phyloP scores from a whole-genome alignment of 2,888 invertebrate genomes.

The Hirtodrosophila cameraria region DNA sequence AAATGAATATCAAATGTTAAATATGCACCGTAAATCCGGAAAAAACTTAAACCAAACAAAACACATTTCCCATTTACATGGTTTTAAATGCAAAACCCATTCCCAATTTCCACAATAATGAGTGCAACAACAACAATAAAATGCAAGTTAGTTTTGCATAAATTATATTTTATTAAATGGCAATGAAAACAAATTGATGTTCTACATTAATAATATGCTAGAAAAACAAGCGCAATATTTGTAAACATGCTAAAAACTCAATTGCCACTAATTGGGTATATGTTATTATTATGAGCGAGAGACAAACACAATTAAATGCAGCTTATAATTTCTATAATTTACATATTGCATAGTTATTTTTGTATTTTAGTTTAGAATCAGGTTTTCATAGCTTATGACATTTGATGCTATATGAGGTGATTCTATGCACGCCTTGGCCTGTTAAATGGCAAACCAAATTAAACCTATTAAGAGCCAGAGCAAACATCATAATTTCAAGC shows the following conservation, averaged over 20 bases:
- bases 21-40: no score
- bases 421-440: slow-evolving; percentile 18
- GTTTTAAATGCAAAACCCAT: background rate
- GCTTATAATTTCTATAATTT: slow-evolving; percentile 26
- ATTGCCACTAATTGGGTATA: slow-evolving; percentile 19
- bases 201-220: slow-evolving; percentile 46
- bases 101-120: no score
- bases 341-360: slow-evolving; percentile 8
- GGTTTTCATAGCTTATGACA: no score
- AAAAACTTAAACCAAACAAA: background rate
- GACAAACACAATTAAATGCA: slow-evolving; percentile 26
- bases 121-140: slow-evolving; percentile 4
- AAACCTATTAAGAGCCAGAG: slow-evolving; percentile 40
- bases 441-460: slow-evolving; percentile 14
- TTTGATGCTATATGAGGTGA: slow-evolving; percentile 4
- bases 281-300: background rate
- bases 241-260: slow-evolving; percentile 46
- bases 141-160: slow-evolving; percentile 38
- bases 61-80: slow-evolving; percentile 4
- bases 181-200: slow-evolving; percentile 38
- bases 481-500: slow-evolving; percentile 66
- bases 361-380: slow-evolving; percentile 25
- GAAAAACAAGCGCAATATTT: slow-evolving; percentile 57
- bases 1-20: no score
- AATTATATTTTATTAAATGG: slow-evolving; percentile 34